Base-by-base conservation (phyloP, 1,140 invertebrate genomes). In the Papilio helenus region DNA sequence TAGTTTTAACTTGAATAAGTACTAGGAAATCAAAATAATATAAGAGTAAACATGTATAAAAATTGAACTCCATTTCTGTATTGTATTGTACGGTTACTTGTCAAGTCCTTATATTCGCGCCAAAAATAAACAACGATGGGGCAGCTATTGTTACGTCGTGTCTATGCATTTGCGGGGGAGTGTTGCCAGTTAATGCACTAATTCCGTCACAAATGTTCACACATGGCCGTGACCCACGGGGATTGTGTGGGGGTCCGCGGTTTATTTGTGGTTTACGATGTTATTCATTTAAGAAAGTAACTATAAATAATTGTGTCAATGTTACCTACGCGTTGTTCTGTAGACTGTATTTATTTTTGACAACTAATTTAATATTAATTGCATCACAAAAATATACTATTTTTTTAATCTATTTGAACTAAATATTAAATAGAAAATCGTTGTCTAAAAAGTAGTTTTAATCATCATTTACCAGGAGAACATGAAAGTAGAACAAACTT, bases 51-150 rank as follows among this genome's bases (percentile, higher is more conserved):
- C 5, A 42, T 8, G 34, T n/a, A 72, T 14, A n/a, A 23, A 20
- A 34, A 34, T 14, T 16, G 20, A 73, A 9, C 0, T 10, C 1
- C 0, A 39, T 44, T 73, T 72, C 5, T 20, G n/a, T n/a, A n/a
- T 10, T 73, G 23, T 44, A 10, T 26, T 42, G 42, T 44, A 72
- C 9, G 23, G 46, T 51, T 26, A 58, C 26, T 34, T 65, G 74
- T 61, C 55, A 58, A 61, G 55, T 58, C 29, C 55, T 34, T 58
- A 73, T 73, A 49, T 49, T 74, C 26, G 55, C 51, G 76, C 55
- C 55, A 14, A 77, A 61, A 77, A 61, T 77, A 77, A 77, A 77
- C 76, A 77, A 77, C 65, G 73, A 76, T 74, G 44, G 73, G 73
- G 73, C 42, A 12, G 12, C 61, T 16, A 61, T 73, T 73, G 44